Evolutionary conservation across 2,888 invertebrate genomes (phyloP).

Genomic region (Pseudococcus viburni): DNA sequence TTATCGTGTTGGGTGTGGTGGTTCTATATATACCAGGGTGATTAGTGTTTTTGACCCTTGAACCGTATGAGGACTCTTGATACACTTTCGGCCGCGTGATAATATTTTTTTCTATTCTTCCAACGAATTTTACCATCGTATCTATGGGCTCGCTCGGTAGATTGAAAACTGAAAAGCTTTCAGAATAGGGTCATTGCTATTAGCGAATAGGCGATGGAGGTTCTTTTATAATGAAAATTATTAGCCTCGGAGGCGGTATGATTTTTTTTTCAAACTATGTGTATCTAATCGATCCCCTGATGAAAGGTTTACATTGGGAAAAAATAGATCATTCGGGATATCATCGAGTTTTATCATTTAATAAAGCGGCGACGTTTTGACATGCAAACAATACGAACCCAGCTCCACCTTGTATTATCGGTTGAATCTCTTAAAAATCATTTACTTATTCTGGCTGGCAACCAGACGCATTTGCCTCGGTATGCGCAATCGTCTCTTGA

Average conservation of each 20-base stretch:
- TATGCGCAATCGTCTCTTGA: conserved; percentile 17
- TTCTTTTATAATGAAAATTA: conserved; percentile 28
- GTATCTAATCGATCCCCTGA: conserved; percentile 35
- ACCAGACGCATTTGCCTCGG: neutral
- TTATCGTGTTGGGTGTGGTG: conserved; percentile 51
- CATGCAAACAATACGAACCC: conserved; percentile 28
- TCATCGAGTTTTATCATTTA: conserved; percentile 5
- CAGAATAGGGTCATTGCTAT: conserved; percentile 33
- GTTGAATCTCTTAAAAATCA: conserved; percentile 18
- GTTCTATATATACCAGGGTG: conserved; percentile 5
- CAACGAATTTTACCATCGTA: neutral
- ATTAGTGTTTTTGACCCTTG: conserved; percentile 54
- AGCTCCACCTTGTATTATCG: conserved; percentile 19
- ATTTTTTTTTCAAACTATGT: conserved; percentile 36
- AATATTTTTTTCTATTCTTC: neutral
- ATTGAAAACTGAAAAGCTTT: conserved; percentile 38
- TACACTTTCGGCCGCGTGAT: conserved; percentile 3
- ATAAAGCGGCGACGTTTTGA: conserved; percentile 31
- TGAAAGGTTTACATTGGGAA: neutral
- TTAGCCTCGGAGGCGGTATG: conserved; percentile 9
- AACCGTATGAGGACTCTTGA: conserved; percentile 4
- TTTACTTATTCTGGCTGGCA: neutral
- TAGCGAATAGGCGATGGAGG: neutral
- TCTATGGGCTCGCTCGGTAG: neutral
- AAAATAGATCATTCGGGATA: conserved; percentile 6